These are phyloP conservation scores for Chalcosyrphus nemorum DNA, from an alignment of 2,888 invertebrate species.

Conservation along the genomic window DNA sequence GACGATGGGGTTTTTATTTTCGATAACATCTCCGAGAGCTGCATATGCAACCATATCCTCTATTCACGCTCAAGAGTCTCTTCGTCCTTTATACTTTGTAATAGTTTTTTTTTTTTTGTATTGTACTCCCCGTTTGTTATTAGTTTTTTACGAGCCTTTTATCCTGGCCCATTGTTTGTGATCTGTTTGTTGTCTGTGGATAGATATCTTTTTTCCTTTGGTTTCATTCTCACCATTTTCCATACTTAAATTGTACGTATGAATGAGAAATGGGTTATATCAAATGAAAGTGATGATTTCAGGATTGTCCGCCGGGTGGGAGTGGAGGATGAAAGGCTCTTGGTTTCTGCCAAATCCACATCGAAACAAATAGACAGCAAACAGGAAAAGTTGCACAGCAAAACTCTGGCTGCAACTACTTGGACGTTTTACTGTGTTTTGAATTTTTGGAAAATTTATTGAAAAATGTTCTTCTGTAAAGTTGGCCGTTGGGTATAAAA, in stretches of 20 bases:
- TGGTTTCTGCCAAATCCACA: conserved; percentile 8
- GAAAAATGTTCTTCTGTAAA: conserved; percentile 63
- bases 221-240: conserved; percentile 38
- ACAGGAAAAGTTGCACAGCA: conserved; percentile 36
- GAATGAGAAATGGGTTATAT: conserved; percentile 71
- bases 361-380: conserved; percentile 19
- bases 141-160: conserved; percentile 71
- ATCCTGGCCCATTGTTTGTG: conserved; percentile 63
- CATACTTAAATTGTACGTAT: conserved; percentile 39
- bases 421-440: conserved; percentile 61
- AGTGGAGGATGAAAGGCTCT: conserved; percentile 4
- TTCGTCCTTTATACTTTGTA: conserved; percentile 35
- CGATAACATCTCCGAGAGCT: conserved; percentile 54
- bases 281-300: conserved; percentile 67
- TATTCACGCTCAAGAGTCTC: neutral
- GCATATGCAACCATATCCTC: conserved; percentile 53
- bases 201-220: conserved; percentile 55
- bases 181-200: conserved; percentile 30
- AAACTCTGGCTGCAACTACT: conserved; percentile 50
- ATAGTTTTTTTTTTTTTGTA: conserved; percentile 42
- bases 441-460: conserved; percentile 65
- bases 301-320: neutral
- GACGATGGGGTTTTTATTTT: conserved; percentile 55
- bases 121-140: conserved; percentile 70
- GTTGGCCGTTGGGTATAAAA: conserved; percentile 37